Conservation (phyloP, 37 sponge, comb jelly and placozoan genomes). For the Petrosia ficiformis region DNA sequence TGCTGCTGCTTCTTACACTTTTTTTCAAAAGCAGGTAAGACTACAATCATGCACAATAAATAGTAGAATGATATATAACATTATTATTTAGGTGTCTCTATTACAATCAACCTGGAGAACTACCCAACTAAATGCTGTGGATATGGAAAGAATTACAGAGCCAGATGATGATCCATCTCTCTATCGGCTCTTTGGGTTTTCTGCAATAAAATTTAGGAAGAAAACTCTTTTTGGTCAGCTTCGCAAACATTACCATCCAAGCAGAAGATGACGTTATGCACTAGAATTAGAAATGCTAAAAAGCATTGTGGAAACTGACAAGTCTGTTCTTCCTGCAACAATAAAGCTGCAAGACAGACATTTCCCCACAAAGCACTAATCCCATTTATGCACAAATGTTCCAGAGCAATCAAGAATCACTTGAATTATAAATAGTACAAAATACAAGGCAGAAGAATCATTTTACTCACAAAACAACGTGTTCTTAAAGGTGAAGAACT, state of each 20-base stretch:
- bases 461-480: not conserved
- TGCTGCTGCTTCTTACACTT: not conserved
- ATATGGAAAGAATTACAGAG: not conserved
- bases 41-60: not conserved
- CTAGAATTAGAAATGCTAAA: no score
- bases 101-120: not conserved
- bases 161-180: not conserved
- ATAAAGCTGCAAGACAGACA: slow-evolving; percentile 18
- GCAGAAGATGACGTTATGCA: no score
- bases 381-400: slow-evolving; percentile 3
- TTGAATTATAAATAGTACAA: not conserved
- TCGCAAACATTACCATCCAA: no score
- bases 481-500: slow-evolving; percentile 10
- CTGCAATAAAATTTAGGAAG: not conserved
- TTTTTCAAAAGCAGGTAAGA: slow-evolving; percentile 5
- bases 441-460: not conserved
- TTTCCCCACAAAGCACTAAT: slow-evolving; percentile 9
- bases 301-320: slow-evolving; percentile 13
- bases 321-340: not conserved
- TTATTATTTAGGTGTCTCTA: not conserved
- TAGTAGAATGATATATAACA: not conserved
- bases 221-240: not conserved
- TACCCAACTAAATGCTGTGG: not conserved
- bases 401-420: slow-evolving; percentile 10
- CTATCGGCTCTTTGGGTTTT: not conserved